Percentiles rank a stretch among this genome's conserved stretches.
phyloP scores from a whole-genome alignment of 2,113 vertebrate genomes.

The Pavo muticus region DNA sequence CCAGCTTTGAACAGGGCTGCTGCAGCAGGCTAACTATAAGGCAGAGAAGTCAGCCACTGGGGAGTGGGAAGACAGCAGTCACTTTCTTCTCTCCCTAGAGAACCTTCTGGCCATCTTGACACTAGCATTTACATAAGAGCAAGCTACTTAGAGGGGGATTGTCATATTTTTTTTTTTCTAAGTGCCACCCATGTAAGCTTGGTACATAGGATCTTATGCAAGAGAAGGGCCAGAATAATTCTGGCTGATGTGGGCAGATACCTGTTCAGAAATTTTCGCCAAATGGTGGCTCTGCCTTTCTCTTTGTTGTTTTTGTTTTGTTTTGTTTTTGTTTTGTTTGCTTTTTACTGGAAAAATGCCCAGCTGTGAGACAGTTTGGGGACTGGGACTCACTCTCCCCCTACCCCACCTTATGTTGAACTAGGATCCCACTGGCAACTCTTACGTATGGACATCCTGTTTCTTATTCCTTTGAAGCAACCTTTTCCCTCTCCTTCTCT shows the following conservation, averaged over 20 bases:
- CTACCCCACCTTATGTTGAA: background rate
- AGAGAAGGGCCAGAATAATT: background rate
- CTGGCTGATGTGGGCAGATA: background rate
- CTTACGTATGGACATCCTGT: background rate
- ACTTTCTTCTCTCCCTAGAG: background rate
- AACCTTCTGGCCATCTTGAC: slow-evolving; percentile 7
- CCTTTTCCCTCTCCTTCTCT: background rate
- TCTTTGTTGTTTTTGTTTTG: background rate
- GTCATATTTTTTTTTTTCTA: background rate
- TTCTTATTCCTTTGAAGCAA: background rate
- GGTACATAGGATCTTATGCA: background rate
- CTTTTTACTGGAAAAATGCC: background rate
- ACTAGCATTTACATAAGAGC: background rate
- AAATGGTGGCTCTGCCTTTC: background rate
- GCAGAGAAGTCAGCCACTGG: background rate
- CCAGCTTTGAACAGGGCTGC: slow-evolving; percentile 63
- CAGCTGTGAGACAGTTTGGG: background rate
- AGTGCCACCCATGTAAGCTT: background rate
- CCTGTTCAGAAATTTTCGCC: background rate
- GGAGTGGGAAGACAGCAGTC: background rate
- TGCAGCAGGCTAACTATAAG: slow-evolving; percentile 40
- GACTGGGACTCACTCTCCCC: background rate
- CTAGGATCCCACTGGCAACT: background rate
- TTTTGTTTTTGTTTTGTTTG: background rate
- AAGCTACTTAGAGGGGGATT: background rate